Evolutionary conservation across 2,888 invertebrate species (phyloP).

Genomic region (Neoscelio sp.): DNA sequence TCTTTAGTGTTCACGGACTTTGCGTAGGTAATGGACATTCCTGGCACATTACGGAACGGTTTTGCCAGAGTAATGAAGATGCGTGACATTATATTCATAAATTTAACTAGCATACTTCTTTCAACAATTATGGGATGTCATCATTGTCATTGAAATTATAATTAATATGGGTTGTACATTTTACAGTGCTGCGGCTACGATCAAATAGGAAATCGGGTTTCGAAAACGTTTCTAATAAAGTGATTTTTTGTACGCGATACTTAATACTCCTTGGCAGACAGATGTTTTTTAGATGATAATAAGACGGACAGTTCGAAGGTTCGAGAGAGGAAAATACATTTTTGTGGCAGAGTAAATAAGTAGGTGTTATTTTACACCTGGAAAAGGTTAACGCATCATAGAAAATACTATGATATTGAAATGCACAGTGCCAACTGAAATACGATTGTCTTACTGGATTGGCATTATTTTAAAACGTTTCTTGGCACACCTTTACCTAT

Average conservation of each 20-base stretch:
- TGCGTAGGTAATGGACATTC: constrained; percentile 63
- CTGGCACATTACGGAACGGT: constrained; percentile 51
- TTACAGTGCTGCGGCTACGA: not conserved
- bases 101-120: not conserved
- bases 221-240: not conserved
- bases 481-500: constrained; percentile 36
- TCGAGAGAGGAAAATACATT: constrained; percentile 43
- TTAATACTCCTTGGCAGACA: too few species aligned
- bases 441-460: constrained; percentile 49
- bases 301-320: constrained; percentile 29
- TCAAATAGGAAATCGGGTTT: too few species aligned
- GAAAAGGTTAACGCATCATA: constrained; percentile 56
- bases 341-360: constrained; percentile 45
- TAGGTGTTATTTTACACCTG: constrained; percentile 49
- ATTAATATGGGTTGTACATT: constrained; percentile 6
- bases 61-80: constrained; percentile 17
- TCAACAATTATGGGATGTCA: not conserved
- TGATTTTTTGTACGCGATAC: too few species aligned
- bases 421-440: constrained; percentile 33
- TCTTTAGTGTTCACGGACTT: constrained; percentile 50
- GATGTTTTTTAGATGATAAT: constrained; percentile 31
- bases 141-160: constrained; percentile 7
- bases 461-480: constrained; percentile 32
- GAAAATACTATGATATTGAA: constrained; percentile 48
- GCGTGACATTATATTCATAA: constrained; percentile 24